phyloP scores from a whole-genome alignment of 2,797 vertebrate genomes.

The Anableps anableps region DNA sequence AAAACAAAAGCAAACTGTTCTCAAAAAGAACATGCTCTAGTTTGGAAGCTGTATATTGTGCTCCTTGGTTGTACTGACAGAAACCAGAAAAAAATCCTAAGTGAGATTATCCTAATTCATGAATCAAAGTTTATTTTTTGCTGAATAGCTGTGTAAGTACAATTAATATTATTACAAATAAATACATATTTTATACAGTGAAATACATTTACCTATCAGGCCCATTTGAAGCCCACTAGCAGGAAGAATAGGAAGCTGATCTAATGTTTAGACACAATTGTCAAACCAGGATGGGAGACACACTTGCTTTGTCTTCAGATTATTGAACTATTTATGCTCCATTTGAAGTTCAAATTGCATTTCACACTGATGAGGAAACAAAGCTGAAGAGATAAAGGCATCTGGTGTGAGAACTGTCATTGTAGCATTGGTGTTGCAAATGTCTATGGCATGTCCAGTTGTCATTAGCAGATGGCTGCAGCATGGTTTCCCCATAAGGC shows the following conservation, averaged over 20 bases:
- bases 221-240: constrained; percentile 25
- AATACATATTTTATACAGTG: constrained; percentile 67
- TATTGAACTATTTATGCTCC: constrained; percentile 63
- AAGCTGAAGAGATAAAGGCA: constrained; percentile 61
- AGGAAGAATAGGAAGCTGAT: constrained; percentile 43
- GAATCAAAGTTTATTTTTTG: constrained; percentile 31
- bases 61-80: not conserved
- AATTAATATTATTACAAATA: constrained; percentile 72
- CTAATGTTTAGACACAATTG: constrained; percentile 44
- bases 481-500: constrained; percentile 50
- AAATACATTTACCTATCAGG: constrained; percentile 67
- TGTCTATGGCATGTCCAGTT: constrained; percentile 46
- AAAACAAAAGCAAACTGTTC: not conserved
- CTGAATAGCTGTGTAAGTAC: constrained; percentile 67
- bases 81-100: not conserved
- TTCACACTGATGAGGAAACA: constrained; percentile 63
- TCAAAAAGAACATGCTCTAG: not conserved
- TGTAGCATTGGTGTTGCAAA: constrained; percentile 45
- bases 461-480: constrained; percentile 56
- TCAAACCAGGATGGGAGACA: constrained; percentile 36
- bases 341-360: constrained; percentile 67
- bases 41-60: not conserved
- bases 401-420: constrained; percentile 58
- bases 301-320: constrained; percentile 60
- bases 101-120: not conserved